These are phyloP conservation scores for Poicephalus gulielmi DNA, from an alignment of 2,113 vertebrate species.

Conservation along the genomic window DNA sequence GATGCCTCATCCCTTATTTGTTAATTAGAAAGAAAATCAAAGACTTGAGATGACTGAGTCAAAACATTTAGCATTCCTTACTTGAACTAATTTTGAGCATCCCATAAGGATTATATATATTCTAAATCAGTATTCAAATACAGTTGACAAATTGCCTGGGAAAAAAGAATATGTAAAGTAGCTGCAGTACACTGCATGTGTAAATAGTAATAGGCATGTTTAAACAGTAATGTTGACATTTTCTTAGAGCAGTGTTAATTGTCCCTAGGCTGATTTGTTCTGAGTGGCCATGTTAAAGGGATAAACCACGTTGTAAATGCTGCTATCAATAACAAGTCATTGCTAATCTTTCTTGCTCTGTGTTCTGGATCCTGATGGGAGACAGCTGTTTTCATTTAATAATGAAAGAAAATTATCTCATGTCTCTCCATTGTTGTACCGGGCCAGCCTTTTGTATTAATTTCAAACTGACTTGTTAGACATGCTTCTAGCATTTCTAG, in stretches of 20 bases:
- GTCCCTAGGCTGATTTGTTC: neutral
- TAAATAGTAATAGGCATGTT: neutral
- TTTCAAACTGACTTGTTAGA: neutral
- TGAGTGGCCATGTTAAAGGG: neutral
- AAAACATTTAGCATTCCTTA: neutral
- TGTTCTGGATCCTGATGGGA: neutral
- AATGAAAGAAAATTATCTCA: neutral
- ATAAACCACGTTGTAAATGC: neutral
- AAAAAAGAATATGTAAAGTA: neutral
- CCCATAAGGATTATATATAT: neutral
- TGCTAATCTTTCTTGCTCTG: neutral
- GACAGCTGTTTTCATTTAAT: neutral
- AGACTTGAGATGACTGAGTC: neutral
- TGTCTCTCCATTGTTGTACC: neutral
- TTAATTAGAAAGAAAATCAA: neutral
- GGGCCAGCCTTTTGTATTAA: neutral
- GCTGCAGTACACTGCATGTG: neutral
- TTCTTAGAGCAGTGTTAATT: neutral
- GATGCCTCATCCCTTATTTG: neutral
- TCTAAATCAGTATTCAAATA: neutral
- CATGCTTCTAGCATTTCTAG: neutral
- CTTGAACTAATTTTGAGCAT: neutral
- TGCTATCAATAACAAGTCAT: neutral
- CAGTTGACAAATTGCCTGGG: neutral
- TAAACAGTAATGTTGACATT: neutral